Evolutionary conservation across 2,888 invertebrate genomes (phyloP), one percentile per base, ranked within the genome.

Genomic region (Stenotaenia linearis): DNA sequence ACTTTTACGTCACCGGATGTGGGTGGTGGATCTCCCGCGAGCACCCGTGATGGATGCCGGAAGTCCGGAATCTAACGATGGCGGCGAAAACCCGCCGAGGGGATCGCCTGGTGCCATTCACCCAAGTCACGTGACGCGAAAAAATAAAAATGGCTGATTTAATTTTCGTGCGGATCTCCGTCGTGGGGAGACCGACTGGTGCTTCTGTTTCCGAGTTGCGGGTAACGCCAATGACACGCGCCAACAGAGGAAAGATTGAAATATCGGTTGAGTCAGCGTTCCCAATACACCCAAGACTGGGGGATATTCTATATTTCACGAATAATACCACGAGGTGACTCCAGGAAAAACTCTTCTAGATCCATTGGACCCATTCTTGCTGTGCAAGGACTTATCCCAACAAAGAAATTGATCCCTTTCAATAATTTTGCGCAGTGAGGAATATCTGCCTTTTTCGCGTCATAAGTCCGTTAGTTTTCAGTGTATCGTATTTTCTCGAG

Each of bases 1-100:
- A 56, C 21, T 30, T 56, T 25, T 28, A 61, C 78, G 78, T 56
- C 78, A 77, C 77, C 80, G 80, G 80, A 80, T 78, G 77, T 80
- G 50, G 77, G 79, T 75, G 80, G 80, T 79, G 40, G 69, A 69
- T 69, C 69, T 12, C 69, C n/a, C 28, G 69, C 79, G 79, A 75
- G 40, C 45, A 45, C 79, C 80, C 74, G 75, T 80, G 80, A 80
- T 80, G 80, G 79, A 80, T 80, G 80, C 79, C 80, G 80, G 80
- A 80, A 80, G 78, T 80, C 80, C 80, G 80, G 79, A 75, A 80
- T 79, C 32, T 74, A 69, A 80, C 74, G 69, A 69, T 74, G 45
- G 50, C 80, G 80, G 50, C 78, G 80, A 35, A 25, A 28, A 32
- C 69, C 69, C 69, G 69, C 69, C 12, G 10, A 69, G 69, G 25